These are phyloP conservation scores for Elachura formosa DNA, from an alignment of 2,113 vertebrate species.

Conservation along the genomic window DNA sequence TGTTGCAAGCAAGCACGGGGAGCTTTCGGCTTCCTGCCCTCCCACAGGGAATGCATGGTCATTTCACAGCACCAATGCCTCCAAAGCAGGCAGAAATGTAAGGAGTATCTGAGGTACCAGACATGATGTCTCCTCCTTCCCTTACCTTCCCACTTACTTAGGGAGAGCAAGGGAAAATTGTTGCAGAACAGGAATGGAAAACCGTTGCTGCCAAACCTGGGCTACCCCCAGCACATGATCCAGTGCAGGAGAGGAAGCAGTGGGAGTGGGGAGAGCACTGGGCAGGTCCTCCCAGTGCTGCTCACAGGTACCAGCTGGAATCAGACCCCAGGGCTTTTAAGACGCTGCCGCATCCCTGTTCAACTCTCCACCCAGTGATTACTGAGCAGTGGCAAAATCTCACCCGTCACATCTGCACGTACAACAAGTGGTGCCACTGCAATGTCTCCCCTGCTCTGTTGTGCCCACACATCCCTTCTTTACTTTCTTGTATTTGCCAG, in stretches of 20 bases:
- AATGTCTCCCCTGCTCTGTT: neutral
- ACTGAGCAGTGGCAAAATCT: neutral
- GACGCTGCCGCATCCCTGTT: neutral
- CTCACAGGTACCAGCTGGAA: neutral
- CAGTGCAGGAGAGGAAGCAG: rapidly evolving
- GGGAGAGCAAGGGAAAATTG: neutral
- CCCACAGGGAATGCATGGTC: rapidly evolving
- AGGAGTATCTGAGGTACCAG: neutral
- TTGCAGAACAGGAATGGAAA: neutral
- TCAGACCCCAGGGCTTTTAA: neutral
- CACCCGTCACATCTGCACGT: rapidly evolving
- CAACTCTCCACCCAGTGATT: rapidly evolving
- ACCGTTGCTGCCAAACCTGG: neutral
- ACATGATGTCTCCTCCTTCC: neutral
- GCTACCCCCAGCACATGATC: neutral
- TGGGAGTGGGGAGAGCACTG: neutral
- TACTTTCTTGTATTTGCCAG: neutral
- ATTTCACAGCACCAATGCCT: neutral
- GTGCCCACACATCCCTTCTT: neutral
- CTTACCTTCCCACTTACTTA: neutral
- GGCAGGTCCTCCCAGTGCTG: rapidly evolving
- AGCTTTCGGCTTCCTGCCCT: neutral
- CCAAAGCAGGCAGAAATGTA: neutral
- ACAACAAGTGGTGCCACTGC: rapidly evolving
- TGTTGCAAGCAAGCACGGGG: rapidly evolving